phyloP scores from a whole-genome alignment of 2,797 vertebrate species.

The Tokudaia tokunoshimensis region DNA sequence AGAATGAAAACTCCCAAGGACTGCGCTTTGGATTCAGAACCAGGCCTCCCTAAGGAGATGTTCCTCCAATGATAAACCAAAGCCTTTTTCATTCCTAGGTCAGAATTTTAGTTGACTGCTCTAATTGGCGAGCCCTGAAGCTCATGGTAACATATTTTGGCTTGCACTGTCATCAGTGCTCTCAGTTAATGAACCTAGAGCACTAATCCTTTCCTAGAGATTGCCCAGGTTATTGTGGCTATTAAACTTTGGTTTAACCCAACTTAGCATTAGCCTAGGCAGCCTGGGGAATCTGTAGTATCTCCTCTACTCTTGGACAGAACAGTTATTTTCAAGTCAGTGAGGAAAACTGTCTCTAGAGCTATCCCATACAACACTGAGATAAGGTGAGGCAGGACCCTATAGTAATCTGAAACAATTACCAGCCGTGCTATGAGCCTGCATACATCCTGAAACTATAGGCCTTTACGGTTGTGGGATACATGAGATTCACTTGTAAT shows the following conservation, averaged over 20 bases:
- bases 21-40: not conserved
- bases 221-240: not conserved
- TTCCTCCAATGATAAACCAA: not conserved
- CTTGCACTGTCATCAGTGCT: not conserved
- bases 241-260: not conserved
- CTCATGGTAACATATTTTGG: not conserved
- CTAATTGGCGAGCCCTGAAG: not conserved
- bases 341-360: not conserved
- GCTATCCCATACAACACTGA: not conserved
- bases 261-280: not conserved
- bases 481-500: not conserved
- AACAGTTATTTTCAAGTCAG: not conserved
- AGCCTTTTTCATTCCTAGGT: too few species aligned
- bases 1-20: not conserved
- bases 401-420: not conserved
- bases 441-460: not conserved
- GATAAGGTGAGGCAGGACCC: not conserved
- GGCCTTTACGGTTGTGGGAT: not conserved
- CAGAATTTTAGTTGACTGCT: not conserved
- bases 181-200: not conserved
- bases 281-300: not conserved
- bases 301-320: not conserved
- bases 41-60: not conserved
- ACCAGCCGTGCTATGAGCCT: not conserved
- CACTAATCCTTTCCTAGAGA: not conserved